phyloP scores from a whole-genome alignment of 2,113 vertebrate species.

The Lepus americanus region DNA sequence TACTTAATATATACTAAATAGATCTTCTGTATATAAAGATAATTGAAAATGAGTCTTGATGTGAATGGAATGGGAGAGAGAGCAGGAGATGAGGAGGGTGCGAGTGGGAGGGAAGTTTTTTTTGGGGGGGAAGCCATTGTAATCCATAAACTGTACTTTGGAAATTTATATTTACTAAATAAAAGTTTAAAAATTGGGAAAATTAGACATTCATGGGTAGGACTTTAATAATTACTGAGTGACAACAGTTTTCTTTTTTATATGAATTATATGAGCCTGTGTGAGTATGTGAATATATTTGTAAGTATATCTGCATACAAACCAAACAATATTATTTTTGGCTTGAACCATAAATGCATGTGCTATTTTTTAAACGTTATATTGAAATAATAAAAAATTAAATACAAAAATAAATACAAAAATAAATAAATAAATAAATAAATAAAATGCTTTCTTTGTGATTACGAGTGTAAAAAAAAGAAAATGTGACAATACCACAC shows the following conservation, averaged over 20 bases:
- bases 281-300: not conserved
- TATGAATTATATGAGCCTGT: not conserved
- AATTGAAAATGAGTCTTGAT: too few species aligned
- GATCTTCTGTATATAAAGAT: too few species aligned
- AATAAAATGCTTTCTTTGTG: too few species aligned
- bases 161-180: too few species aligned
- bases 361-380: slow-evolving; percentile 1
- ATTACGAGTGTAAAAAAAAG: too few species aligned
- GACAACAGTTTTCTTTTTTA: slow-evolving; percentile 17
- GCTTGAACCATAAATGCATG: not conserved
- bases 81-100: too few species aligned
- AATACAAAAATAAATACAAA: not conserved
- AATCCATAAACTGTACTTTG: too few species aligned
- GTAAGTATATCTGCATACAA: not conserved
- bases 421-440: too few species aligned
- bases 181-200: slow-evolving; percentile 6
- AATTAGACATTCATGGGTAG: slow-evolving; percentile 52
- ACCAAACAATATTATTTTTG: not conserved
- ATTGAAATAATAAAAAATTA: not conserved
- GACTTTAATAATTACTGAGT: not conserved
- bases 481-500: not conserved
- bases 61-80: too few species aligned
- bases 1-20: too few species aligned
- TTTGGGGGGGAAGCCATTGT: too few species aligned
- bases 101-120: too few species aligned